phyloP scores from a whole-genome alignment of 2,888 invertebrate genomes.

The Campoplex capitator region DNA sequence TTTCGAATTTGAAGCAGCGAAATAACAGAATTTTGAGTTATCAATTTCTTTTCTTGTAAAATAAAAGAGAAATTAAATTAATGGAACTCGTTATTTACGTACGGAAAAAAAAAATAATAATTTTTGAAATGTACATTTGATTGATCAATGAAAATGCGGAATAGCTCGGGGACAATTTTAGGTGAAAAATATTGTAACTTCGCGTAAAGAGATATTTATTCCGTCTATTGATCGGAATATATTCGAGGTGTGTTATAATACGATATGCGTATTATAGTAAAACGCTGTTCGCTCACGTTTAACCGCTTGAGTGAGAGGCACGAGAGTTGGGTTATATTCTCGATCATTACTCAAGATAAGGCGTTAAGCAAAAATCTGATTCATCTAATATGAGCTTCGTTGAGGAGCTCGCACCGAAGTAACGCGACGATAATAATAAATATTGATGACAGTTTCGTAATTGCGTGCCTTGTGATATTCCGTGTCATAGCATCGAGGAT shows the following conservation, averaged over 20 bases:
- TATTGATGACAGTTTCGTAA: conserved; percentile 62
- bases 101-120: neutral
- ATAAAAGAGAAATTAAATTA: too few relatives aligned
- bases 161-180: neutral
- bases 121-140: neutral
- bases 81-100: neutral
- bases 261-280: conserved; percentile 49
- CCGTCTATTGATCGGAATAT: conserved; percentile 48
- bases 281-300: conserved; percentile 30
- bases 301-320: conserved; percentile 45
- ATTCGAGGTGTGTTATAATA: conserved; percentile 43
- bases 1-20: neutral
- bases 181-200: conserved; percentile 4
- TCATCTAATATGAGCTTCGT: conserved; percentile 60
- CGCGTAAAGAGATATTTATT: neutral
- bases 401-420: conserved; percentile 15
- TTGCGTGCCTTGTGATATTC: conserved; percentile 41
- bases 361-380: conserved; percentile 61
- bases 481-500: conserved; percentile 16
- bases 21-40: neutral
- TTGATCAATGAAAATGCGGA: neutral
- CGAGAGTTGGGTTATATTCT: conserved; percentile 41
- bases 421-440: conserved; percentile 56
- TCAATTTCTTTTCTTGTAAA: neutral
- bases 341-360: conserved; percentile 61